A percentile compares a stretch with the other conserved stretches of the same genome.
phyloP scores from a whole-genome alignment of 2,113 vertebrate species.

The Lycaon pictus region DNA sequence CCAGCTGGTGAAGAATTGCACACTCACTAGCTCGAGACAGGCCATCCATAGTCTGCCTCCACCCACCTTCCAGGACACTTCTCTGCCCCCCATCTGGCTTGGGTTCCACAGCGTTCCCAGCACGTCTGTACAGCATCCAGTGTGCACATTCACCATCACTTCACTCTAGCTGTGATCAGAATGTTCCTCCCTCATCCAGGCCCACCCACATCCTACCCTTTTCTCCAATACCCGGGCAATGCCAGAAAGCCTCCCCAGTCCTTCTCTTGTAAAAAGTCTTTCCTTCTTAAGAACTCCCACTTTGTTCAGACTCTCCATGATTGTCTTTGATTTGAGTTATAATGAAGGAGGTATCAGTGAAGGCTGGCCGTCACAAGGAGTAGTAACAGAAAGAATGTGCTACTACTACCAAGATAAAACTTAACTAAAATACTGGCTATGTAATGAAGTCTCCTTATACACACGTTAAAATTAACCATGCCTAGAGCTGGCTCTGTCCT shows the following conservation, averaged over 20 bases:
- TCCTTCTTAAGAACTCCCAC: background rate
- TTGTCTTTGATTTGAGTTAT: background rate
- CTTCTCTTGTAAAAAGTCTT: background rate
- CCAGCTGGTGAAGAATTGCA: background rate
- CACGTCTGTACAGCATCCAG: background rate
- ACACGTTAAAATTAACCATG: background rate
- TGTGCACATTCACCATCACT: background rate
- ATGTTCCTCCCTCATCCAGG: background rate
- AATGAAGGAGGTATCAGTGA: background rate
- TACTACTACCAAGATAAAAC: background rate
- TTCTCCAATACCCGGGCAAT: background rate
- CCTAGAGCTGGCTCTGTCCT: background rate
- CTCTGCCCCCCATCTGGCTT: too few relatives aligned
- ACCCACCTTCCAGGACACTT: background rate
- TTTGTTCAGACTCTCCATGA: background rate
- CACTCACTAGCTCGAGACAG: background rate
- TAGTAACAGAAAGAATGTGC: background rate
- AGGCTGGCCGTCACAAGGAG: background rate
- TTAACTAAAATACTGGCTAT: background rate
- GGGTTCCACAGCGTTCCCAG: background rate
- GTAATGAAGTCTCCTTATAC: background rate
- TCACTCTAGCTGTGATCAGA: background rate
- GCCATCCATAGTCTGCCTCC: background rate
- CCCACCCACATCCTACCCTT: background rate
- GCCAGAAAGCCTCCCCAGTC: background rate